Conservation (phyloP, 2,113 vertebrate genomes). For the Indicator indicator region DNA sequence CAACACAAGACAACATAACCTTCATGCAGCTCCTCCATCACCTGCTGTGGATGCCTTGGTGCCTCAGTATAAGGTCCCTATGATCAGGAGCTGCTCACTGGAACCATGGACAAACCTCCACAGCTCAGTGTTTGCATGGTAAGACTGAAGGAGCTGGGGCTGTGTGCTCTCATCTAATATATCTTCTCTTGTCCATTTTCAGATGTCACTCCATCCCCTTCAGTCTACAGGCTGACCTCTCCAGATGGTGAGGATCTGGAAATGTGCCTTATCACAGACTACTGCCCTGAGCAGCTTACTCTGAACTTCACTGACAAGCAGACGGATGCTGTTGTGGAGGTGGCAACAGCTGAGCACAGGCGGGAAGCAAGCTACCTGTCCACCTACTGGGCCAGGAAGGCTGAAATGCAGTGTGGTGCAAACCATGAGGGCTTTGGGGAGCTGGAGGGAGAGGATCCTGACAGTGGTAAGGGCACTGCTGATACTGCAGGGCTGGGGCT, state of each 20-base stretch:
- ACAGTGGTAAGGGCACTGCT: constrained; percentile 37
- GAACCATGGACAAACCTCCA: neutral
- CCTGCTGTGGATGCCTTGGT: neutral
- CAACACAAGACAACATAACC: neutral
- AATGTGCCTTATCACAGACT: constrained; percentile 71
- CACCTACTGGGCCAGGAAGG: constrained; percentile 27
- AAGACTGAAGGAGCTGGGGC: neutral
- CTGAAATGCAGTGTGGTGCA: neutral
- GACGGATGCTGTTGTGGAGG: neutral
- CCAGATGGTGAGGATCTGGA: neutral
- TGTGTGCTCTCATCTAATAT: neutral
- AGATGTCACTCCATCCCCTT: constrained; percentile 41
- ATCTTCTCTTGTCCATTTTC: neutral
- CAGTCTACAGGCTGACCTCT: constrained; percentile 38
- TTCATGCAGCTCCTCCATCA: neutral
- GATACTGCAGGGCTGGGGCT: neutral
- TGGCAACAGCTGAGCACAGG: neutral
- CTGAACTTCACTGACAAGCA: rapidly evolving
- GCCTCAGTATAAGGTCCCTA: neutral
- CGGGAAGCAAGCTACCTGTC: constrained; percentile 32
- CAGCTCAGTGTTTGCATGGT: neutral
- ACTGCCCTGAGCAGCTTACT: neutral
- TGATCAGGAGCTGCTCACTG: neutral
- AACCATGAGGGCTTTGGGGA: neutral
- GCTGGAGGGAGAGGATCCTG: neutral